Evolutionary conservation across 2,113 vertebrate genomes (phyloP).

Genomic region (Mormyrus iriodes): DNA sequence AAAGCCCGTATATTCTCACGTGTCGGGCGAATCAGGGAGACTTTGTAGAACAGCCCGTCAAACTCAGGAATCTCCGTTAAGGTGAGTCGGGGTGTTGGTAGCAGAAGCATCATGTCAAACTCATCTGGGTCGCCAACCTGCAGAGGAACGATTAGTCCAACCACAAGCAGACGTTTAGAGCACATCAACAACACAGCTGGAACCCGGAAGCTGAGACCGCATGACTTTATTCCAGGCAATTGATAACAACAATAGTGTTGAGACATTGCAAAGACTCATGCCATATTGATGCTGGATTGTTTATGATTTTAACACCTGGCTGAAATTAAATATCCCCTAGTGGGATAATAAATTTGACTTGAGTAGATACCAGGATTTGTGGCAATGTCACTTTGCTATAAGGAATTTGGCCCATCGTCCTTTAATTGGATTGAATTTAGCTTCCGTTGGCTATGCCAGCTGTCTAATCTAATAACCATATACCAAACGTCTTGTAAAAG

Average conservation of each 20-base stretch:
- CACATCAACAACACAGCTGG: background rate
- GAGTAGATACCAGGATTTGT: background rate
- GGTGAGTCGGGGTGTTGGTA: constrained; percentile 36
- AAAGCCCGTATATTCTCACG: constrained; percentile 38
- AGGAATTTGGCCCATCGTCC: background rate
- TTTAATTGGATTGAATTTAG: background rate
- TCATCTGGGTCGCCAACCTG: constrained; percentile 52
- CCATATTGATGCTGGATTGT: too few relatives aligned
- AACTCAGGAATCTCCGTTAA: constrained; percentile 31
- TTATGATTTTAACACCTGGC: too few relatives aligned
- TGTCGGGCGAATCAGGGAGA: constrained; percentile 21
- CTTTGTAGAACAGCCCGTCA: constrained; percentile 50
- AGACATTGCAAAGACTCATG: background rate
- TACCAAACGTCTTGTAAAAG: background rate
- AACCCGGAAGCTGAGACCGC: background rate
- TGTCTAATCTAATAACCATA: background rate
- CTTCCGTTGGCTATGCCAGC: too few relatives aligned
- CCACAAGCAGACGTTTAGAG: background rate
- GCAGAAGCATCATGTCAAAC: constrained; percentile 57
- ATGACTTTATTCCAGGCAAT: background rate
- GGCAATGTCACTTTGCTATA: background rate
- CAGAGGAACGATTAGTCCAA: background rate
- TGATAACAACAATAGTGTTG: background rate
- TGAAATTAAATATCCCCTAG: too few relatives aligned
- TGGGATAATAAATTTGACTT: too few relatives aligned